Percentiles rank a stretch among this genome's conserved stretches.
Evolutionary conservation across 2,113 vertebrate genomes (phyloP).

Genomic region (western clawed frog (Xenopus tropicalis)): DNA sequence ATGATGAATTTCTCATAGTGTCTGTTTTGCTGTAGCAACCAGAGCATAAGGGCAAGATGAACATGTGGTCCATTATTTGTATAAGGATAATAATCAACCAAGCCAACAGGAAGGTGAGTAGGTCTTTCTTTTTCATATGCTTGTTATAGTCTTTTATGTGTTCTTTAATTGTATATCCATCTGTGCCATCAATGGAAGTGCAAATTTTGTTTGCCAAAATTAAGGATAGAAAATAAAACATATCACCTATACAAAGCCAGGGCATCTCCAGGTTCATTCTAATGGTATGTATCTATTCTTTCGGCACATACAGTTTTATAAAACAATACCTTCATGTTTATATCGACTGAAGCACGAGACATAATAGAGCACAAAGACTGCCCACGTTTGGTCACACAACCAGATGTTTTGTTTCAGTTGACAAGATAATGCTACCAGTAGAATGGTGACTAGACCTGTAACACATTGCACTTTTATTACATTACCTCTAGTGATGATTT

Average conservation of each 20-base stretch:
- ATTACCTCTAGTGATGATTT: no score
- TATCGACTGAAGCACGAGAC: no score
- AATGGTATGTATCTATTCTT: no score
- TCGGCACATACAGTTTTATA: no score
- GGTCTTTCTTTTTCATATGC: slow-evolving; percentile 61
- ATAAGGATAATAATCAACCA: slow-evolving; percentile 80
- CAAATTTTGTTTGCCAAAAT: background rate
- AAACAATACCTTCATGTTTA: background rate
- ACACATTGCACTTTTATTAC: no score
- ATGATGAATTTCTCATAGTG: slow-evolving; percentile 50
- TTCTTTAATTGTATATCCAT: slow-evolving; percentile 56
- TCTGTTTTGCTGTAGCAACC: slow-evolving; percentile 62
- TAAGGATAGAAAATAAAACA: slow-evolving; percentile 19
- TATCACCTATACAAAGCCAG: background rate
- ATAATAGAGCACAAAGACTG: no score
- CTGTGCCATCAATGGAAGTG: slow-evolving; percentile 46
- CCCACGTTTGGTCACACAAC: no score
- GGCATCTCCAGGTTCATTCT: background rate
- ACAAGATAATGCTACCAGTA: no score
- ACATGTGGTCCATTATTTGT: slow-evolving; percentile 79
- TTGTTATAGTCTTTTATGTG: slow-evolving; percentile 58
- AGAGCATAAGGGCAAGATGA: slow-evolving; percentile 65
- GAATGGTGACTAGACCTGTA: no score
- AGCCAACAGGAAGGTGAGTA: slow-evolving; percentile 60
- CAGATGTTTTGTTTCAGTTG: no score